A percentile compares a stretch with the other conserved stretches of the same genome.
Evolutionary conservation across 1,140 invertebrate genomes (phyloP).

Genomic region (Eueides isabella): DNA sequence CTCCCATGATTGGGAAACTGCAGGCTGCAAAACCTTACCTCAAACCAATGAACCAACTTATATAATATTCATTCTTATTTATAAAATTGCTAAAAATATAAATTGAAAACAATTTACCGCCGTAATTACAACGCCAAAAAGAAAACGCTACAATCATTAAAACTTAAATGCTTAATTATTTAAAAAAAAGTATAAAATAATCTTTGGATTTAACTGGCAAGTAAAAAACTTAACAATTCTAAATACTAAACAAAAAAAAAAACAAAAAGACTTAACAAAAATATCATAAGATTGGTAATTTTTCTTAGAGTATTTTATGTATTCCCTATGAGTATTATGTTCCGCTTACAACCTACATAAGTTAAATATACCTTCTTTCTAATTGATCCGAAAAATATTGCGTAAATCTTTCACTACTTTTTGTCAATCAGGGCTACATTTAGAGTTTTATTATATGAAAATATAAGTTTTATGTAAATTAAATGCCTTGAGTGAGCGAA

Average conservation of each 20-base stretch:
- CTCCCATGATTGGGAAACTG: too few relatives aligned
- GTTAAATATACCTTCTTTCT: constrained; percentile 15
- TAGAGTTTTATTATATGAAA: constrained; percentile 27
- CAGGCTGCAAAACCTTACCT: too few relatives aligned
- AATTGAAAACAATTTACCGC: background rate
- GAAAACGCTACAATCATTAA: background rate
- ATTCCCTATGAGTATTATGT: constrained; percentile 42
- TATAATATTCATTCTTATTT: too few relatives aligned
- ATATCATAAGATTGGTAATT: constrained; percentile 39
- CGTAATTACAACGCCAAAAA: background rate
- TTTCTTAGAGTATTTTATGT: constrained; percentile 25
- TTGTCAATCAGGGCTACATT: constrained; percentile 25
- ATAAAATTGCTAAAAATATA: background rate
- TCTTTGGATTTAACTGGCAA: constrained; percentile 47
- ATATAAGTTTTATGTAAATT: constrained; percentile 52
- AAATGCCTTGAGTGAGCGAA: constrained; percentile 96
- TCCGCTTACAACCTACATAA: constrained; percentile 26
- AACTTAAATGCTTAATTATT: background rate
- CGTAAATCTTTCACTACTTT: constrained; percentile 21
- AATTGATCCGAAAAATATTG: constrained; percentile 32
- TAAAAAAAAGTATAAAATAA: constrained; percentile 28
- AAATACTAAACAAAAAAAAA: constrained; percentile 23
- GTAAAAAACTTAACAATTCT: constrained; percentile 41
- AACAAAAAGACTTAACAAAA: constrained; percentile 27
- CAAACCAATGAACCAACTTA: too few relatives aligned